These are phyloP conservation scores for Sphenopsis melanotis DNA, from an alignment of 2,797 vertebrate species.

Conservation along the genomic window DNA sequence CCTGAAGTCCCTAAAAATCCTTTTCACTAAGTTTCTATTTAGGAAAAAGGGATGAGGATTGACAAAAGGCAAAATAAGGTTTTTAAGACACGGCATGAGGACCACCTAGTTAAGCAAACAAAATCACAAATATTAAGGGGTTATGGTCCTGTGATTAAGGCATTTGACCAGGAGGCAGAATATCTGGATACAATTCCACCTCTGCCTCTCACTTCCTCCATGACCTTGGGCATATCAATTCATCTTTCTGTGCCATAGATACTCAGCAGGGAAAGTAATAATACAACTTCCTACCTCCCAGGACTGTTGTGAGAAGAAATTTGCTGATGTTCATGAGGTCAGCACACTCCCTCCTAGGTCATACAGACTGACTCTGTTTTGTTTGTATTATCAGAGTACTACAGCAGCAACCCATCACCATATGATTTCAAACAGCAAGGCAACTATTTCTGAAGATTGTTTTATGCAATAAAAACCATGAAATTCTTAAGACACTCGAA, in stretches of 20 bases:
- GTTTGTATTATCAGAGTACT: neutral
- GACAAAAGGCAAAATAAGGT: neutral
- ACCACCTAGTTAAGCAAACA: neutral
- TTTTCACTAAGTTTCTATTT: neutral
- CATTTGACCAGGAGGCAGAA: neutral
- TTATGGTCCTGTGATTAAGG: neutral
- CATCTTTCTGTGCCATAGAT: slow-evolving; percentile 27
- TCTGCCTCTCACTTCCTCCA: neutral
- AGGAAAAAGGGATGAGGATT: neutral
- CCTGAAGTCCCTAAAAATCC: neutral
- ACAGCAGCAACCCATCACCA: neutral
- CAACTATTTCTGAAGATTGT: neutral
- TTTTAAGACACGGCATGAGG: neutral
- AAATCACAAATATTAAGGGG: neutral
- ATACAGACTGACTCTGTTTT: neutral
- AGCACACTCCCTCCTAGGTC: neutral
- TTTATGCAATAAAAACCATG: neutral
- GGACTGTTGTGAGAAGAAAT: slow-evolving; percentile 32
- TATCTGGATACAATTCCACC: slow-evolving; percentile 13
- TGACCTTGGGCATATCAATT: slow-evolving; percentile 46
- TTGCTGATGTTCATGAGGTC: neutral
- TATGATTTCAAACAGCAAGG: neutral
- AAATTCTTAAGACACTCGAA: neutral
- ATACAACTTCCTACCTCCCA: slow-evolving; percentile 43
- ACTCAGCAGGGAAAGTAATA: slow-evolving; percentile 35